Evolutionary conservation across 2,888 invertebrate genomes (phyloP), one percentile per base, ranked within the genome.

Genomic region (Entomobrya multifasciata): DNA sequence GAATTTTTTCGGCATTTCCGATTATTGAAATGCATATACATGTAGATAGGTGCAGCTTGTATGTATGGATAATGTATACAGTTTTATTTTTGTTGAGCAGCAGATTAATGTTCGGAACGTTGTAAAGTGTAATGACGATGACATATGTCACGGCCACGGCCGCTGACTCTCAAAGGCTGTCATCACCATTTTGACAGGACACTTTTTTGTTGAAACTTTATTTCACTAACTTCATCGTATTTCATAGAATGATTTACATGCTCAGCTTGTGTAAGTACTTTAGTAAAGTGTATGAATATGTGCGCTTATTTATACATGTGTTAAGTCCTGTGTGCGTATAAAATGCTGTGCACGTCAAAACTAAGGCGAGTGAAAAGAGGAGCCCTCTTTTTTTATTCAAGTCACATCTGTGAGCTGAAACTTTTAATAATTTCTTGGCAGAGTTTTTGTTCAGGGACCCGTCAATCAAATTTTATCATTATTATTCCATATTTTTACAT

Each of bases 61-160:
- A n/a, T n/a, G n/a, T n/a, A n/a, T n/a, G 25, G 22, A 8, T 25
- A 11, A 57, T 1, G 25, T 6, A 57, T 22, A 57, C 52, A 57
- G n/a, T 65, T n/a, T 36, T 1, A 36, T 65, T 41, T 65, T 65
- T n/a, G n/a, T 65, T 76, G 36, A 36, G n/a, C 0, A 65, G 41
- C 65, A 70, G 41, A 70, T 70, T 44, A 44, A 70, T 70, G 62
- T 30, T 62, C 10, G 62, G 30, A 30, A n/a, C 30, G 62, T 20
- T n/a, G 77, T 41, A 78, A 62, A 25, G 77, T n/a, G 60, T 78
- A 78, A 76, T 57, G 74, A 74, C 74, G 52, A 57, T 76, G 76
- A 76, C 78, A 78, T 78, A 62, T 78, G 78, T 78, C 78, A 78
- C 78, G 62, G 47, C 44, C 49, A 78, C 81, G 57, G 81, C 52